phyloP scores from a whole-genome alignment of 2,113 vertebrate genomes.

The Carassius carassius region DNA sequence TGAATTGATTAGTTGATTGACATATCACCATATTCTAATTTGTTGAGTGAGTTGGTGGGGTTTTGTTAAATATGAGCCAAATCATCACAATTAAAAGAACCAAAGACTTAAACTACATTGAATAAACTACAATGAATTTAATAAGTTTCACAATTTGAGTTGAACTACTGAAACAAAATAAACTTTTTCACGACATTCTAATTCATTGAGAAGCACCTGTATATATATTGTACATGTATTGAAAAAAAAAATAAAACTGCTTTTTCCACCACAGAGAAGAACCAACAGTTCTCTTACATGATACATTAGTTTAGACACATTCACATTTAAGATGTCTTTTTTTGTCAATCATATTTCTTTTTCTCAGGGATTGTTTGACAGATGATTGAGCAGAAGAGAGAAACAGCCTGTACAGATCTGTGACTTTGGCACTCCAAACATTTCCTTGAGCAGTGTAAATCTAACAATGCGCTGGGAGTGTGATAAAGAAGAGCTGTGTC shows the following conservation, averaged over 20 bases:
- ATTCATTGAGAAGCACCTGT: no score
- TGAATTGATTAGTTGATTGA: no score
- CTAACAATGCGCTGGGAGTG: constrained; percentile 24
- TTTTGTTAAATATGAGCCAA: no score
- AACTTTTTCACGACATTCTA: no score
- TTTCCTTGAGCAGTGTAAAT: constrained; percentile 30
- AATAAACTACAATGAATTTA: no score
- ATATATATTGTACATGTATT: no score
- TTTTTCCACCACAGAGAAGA: background rate
- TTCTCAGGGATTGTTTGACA: background rate
- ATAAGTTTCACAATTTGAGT: no score
- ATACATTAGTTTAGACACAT: background rate
- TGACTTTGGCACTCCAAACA: constrained; percentile 27
- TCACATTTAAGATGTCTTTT: constrained; percentile 8
- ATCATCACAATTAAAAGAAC: no score
- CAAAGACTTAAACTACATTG: no score
- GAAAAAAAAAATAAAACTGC: background rate
- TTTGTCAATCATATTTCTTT: constrained; percentile 2
- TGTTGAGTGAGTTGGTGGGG: no score
- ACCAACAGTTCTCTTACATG: background rate
- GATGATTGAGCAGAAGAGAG: constrained; percentile 7
- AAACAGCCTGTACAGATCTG: background rate
- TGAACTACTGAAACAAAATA: no score
- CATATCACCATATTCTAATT: no score
- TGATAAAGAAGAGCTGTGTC: constrained; percentile 54